A percentile compares a stretch with the other conserved stretches of the same genome.
phyloP scores from a whole-genome alignment of 2,797 vertebrate species.

The Enteromius radiatus region DNA sequence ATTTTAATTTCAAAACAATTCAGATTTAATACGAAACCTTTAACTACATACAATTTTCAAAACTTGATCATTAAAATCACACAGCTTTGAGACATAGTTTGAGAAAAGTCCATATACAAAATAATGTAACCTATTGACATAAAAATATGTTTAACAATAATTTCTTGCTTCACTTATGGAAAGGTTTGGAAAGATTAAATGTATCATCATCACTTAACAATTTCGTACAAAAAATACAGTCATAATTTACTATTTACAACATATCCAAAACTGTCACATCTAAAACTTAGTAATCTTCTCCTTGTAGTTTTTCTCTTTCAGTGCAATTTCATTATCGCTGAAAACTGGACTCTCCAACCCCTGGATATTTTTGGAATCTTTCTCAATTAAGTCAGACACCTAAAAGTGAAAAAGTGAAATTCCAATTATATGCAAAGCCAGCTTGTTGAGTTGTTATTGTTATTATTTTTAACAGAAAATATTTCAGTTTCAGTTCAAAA shows the following conservation, averaged over 20 bases:
- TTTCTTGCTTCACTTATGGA: not conserved
- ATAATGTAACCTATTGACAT: not conserved
- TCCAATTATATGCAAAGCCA: not conserved
- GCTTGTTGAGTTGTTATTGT: not conserved
- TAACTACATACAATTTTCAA: not conserved
- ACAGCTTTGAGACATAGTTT: not conserved
- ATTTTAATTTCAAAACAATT: conserved; percentile 22
- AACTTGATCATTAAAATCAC: conserved; percentile 15
- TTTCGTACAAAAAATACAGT: conserved; percentile 27
- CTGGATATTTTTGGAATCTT: conserved; percentile 58
- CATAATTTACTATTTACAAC: conserved; percentile 40
- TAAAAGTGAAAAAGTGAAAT: not conserved
- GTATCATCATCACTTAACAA: not conserved
- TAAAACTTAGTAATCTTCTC: conserved; percentile 72
- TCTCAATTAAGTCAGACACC: conserved; percentile 60
- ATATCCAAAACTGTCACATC: not conserved
- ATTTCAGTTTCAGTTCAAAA: not conserved
- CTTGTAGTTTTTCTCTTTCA: conserved; percentile 53
- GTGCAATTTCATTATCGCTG: conserved; percentile 54
- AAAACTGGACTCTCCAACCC: conserved; percentile 66
- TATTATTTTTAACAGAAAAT: not conserved
- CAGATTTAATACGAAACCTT: not conserved
- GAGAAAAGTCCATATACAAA: not conserved
- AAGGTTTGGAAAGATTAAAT: not conserved
- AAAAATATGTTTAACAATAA: not conserved